These are phyloP conservation scores for Tyrannus savana DNA, from an alignment of 2,113 vertebrate species.

Conservation along the genomic window DNA sequence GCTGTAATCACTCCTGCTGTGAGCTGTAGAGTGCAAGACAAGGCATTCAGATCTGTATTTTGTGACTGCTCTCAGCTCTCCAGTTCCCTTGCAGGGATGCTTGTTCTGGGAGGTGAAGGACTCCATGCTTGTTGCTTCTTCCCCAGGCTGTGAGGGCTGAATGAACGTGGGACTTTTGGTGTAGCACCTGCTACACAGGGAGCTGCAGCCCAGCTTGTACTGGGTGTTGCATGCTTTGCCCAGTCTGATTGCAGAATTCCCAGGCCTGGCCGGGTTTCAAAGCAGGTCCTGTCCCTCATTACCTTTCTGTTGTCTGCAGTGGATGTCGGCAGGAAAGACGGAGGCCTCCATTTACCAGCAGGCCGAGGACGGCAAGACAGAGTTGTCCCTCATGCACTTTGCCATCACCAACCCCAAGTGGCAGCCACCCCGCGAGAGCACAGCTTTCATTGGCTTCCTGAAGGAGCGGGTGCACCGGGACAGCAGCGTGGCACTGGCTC, in stretches of 20 bases:
- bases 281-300: not conserved
- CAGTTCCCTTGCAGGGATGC: not conserved
- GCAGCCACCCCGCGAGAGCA: slow-evolving; percentile 94
- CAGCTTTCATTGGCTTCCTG: slow-evolving; percentile 94
- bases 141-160: not conserved
- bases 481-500: slow-evolving; percentile 75
- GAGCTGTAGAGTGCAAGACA: not conserved
- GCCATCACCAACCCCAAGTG: slow-evolving; percentile 98
- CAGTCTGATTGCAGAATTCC: not conserved
- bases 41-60: not conserved
- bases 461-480: slow-evolving; percentile 94
- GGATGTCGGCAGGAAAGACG: slow-evolving; percentile 95
- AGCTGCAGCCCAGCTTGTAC: not conserved
- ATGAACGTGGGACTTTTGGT: not conserved
- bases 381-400: slow-evolving; percentile 98
- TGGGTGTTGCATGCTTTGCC: not conserved
- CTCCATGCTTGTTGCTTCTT: not conserved
- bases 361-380: slow-evolving; percentile 96
- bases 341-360: slow-evolving; percentile 98
- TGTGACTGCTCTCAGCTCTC: not conserved
- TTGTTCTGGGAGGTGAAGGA: not conserved
- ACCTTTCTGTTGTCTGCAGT: slow-evolving; percentile 71
- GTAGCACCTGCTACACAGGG: not conserved
- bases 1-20: not conserved
- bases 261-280: not conserved